Base-by-base conservation (phyloP, 2,797 vertebrate species). In the Rhinogobio ventralis region DNA sequence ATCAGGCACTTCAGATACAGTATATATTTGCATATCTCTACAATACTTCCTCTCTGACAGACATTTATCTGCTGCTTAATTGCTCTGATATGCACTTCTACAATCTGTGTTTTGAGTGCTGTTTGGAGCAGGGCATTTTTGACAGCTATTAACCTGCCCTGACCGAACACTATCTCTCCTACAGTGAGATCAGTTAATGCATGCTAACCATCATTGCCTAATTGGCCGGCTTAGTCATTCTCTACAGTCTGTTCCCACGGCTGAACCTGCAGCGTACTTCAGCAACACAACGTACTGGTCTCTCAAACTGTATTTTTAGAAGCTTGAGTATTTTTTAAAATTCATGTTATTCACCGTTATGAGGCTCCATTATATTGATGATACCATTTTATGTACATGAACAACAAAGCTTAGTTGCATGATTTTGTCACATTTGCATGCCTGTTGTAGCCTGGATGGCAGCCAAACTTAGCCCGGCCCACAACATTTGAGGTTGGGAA, bases 201-300 rank as follows among this genome's bases (percentile, higher is more conserved):
- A 46, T 71, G 49, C 82, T 69, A 51, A 80, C 74, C 55, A 62
- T 82, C 85, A 46, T 30, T 39, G 67, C 49, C 33, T 89, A 89
- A 89, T 89, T 89, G 80, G 83, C 36, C 42, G 7, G 77, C 69
- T 89, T 82, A 78, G 77, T 77, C 69, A 85, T 83, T 79, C 46
- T 86, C 80, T 77, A 62, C 42, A 71, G 72, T 68, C 86, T 77
- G 66, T 36, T 73, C 67, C 77, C 71, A 28, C 62, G 62, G 69
- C 79, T 79, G 73, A 73, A 86, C 69, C 69, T 68, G 46, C 82
- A 45, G 82, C 14, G 20, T 49, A 66, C 73, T 68, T 77, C 82
- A 83, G 20, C 36, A 67, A 46, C 33, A 46, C 9, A 42, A 19
- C 14, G 20, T n/a, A 8, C n/a, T 36, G 51, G 17, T 60, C 36